phyloP scores from a whole-genome alignment of 2,113 vertebrate species.

The Engystomops pustulosus region DNA sequence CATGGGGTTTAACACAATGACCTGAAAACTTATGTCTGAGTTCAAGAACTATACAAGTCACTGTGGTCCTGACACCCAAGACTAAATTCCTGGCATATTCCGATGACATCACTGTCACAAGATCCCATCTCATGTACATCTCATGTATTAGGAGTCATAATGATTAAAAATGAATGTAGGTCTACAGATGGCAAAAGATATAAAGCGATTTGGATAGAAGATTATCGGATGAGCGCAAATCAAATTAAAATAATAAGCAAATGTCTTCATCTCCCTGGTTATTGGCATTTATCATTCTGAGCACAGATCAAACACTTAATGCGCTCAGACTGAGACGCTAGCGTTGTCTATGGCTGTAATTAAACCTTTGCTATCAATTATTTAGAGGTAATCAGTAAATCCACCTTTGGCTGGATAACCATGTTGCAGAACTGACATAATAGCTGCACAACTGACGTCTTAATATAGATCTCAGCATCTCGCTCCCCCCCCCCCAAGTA shows the following conservation, averaged over 20 bases:
- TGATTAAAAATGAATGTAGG: conserved; percentile 36
- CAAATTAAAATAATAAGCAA: background rate
- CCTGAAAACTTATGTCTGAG: too few species aligned
- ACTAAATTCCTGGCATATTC: too few species aligned
- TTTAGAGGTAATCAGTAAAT: conserved; percentile 46
- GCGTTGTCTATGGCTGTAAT: conserved; percentile 31
- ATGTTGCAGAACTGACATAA: background rate
- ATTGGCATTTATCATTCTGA: background rate
- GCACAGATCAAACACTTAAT: conserved; percentile 33
- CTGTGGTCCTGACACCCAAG: too few species aligned
- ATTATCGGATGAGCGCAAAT: background rate
- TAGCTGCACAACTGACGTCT: conserved; percentile 24
- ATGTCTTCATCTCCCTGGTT: background rate
- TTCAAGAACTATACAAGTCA: too few species aligned
- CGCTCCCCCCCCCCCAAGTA: conserved; percentile 1
- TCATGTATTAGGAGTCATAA: too few species aligned
- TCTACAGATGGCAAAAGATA: conserved; percentile 15
- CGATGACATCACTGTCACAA: too few species aligned
- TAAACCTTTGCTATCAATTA: conserved; percentile 53
- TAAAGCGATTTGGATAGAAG: background rate
- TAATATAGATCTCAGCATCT: conserved; percentile 27
- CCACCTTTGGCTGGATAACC: conserved; percentile 48
- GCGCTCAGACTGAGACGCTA: background rate
- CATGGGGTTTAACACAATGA: too few species aligned
- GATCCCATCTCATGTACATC: too few species aligned